Percentiles rank a stretch among this genome's conserved stretches.
Evolutionary conservation across 2,888 invertebrate species (phyloP).

Genomic region (Arge pagana): DNA sequence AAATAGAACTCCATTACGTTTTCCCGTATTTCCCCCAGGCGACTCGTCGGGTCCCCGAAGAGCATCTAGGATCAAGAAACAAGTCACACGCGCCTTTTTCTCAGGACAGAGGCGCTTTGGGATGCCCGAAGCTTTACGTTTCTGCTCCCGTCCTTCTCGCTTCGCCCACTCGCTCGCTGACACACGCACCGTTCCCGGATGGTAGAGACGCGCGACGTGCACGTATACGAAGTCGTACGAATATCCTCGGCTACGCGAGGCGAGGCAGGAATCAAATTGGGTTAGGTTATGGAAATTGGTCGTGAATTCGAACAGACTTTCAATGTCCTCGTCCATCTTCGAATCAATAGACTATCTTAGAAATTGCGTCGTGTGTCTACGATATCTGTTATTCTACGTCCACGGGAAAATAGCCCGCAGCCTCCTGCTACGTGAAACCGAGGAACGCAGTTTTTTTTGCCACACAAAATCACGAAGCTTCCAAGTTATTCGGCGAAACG

Average conservation of each 20-base stretch:
- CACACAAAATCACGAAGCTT: too few relatives aligned
- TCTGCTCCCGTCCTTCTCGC: too few relatives aligned
- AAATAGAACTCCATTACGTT: constrained; percentile 17
- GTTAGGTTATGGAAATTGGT: constrained; percentile 44
- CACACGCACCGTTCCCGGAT: too few relatives aligned
- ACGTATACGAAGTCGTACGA: too few relatives aligned
- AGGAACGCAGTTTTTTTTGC: too few relatives aligned
- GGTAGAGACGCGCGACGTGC: too few relatives aligned
- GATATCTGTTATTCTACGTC: too few relatives aligned
- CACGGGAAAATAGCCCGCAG: too few relatives aligned
- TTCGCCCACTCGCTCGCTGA: too few relatives aligned
- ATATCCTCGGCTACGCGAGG: constrained; percentile 32
- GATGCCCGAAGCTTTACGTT: constrained; percentile 8
- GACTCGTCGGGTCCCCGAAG: constrained; percentile 14
- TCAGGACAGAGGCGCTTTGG: constrained; percentile 10
- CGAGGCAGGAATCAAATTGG: constrained; percentile 41
- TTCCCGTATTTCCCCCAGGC: constrained; percentile 17
- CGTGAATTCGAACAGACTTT: constrained; percentile 33
- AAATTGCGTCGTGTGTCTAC: too few relatives aligned
- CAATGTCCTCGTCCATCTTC: constrained; percentile 32
- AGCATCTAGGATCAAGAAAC: constrained; percentile 20
- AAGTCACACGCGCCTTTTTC: constrained; percentile 21
- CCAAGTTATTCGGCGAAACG: too few relatives aligned
- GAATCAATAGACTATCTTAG: constrained; percentile 36
- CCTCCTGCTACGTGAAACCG: too few relatives aligned